Conservation (phyloP, 2,113 vertebrate species). For the Antechinus stuartii region DNA sequence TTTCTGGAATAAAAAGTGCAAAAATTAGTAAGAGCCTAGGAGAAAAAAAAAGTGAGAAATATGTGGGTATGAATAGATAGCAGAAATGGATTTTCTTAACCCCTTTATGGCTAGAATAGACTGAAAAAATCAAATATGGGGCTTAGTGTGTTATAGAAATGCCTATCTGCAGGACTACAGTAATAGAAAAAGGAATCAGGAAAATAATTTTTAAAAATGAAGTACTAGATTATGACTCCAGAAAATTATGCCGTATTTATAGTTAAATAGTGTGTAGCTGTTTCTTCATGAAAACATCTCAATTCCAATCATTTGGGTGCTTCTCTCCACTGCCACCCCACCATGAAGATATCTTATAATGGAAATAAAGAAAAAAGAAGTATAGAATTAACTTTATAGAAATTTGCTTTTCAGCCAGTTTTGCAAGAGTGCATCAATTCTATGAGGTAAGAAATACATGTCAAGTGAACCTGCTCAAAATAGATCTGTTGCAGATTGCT, state of each 20-base stretch:
- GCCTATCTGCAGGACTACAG: neutral
- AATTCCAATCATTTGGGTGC: neutral
- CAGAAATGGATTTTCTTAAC: neutral
- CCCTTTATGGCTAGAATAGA: neutral
- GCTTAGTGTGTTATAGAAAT: neutral
- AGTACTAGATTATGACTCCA: neutral
- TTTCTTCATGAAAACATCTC: neutral
- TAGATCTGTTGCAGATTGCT: neutral
- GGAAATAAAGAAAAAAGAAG: slow-evolving; percentile 17
- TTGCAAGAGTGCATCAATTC: slow-evolving; percentile 19
- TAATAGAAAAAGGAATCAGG: neutral
- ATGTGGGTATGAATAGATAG: neutral
- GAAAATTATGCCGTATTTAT: neutral
- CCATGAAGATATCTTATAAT: neutral
- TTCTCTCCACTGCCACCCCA: neutral
- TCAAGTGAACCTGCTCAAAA: slow-evolving; percentile 7
- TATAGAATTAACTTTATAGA: slow-evolving; percentile 16
- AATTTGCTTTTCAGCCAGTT: neutral
- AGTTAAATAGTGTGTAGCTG: neutral
- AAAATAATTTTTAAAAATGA: slow-evolving; percentile 1
- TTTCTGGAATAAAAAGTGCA: neutral
- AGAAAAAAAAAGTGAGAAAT: neutral
- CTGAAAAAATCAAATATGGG: neutral
- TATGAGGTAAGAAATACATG: neutral
- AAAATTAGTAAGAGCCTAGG: neutral